Conservation (phyloP, 2,113 vertebrate genomes). For the Agapornis roseicollis region DNA sequence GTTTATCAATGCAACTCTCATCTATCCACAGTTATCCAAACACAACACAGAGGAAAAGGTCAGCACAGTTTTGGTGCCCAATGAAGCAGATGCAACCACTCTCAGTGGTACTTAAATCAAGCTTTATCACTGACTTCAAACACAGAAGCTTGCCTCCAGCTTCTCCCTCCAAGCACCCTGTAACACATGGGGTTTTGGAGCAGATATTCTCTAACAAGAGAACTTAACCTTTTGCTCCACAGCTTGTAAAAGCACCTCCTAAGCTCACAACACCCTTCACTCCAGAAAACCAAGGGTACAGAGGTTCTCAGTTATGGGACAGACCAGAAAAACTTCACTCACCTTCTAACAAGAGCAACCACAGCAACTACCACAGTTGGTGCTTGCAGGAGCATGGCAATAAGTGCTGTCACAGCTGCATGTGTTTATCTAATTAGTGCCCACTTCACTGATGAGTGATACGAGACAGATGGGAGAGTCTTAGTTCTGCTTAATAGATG, state of each 20-base stretch:
- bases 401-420: neutral
- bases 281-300: fast-evolving
- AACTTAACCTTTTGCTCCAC: neutral
- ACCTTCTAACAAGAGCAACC: neutral
- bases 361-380: fast-evolving
- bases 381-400: neutral
- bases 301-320: fast-evolving
- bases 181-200: fast-evolving
- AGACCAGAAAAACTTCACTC: fast-evolving
- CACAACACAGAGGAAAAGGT: neutral
- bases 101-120: fast-evolving
- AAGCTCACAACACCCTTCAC: neutral
- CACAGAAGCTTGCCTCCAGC: neutral
- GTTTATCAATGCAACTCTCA: neutral
- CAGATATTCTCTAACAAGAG: neutral
- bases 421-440: neutral
- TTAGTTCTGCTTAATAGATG: neutral
- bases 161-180: neutral
- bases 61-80: neutral
- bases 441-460: neutral
- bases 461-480: neutral
- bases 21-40: fast-evolving
- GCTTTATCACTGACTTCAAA: neutral
- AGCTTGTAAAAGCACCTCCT: fast-evolving
- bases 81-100: fast-evolving